Evolutionary conservation across 2,888 invertebrate species (phyloP), one percentile per base, ranked within the genome.

Genomic region (Ischnura elegans): DNA sequence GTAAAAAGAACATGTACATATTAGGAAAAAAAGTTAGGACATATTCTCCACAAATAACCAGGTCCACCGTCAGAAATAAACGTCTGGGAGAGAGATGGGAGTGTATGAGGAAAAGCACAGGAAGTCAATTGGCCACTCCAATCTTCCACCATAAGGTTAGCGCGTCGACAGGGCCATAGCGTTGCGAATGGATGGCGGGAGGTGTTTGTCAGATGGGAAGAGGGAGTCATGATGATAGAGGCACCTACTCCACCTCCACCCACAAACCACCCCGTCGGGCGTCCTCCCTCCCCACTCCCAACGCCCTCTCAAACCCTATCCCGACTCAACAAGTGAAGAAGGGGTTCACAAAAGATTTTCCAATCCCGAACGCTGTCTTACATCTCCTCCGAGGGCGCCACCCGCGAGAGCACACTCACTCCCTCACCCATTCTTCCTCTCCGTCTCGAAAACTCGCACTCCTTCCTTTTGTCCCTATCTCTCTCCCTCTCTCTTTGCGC

Each of bases 261-360:
- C 51, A 19, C 51, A 51, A 51, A 51, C 13, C 25, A 4, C 61
- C 61, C 61, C n/a, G 25, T n/a, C 61, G n/a, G 19, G 16, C n/a
- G 4, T n/a, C 8, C 19, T 51, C 8, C n/a, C n/a, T n/a, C 61
- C 25, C 21, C 45, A 21, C 43, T 36, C 45, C 85, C 43, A 19
- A 42, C 87, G 36, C 55, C 29, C 42, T 42, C 87, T 47, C 47
- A 51, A 51, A 13, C 51, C 51, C 87, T n/a, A 45, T 46, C 46
- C 16, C 46, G 10, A 36, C 61, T 90, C 90, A 90, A 90, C 90
- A 90, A 90, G 90, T 90, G 90, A 90, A 90, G 90, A 90, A 90
- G 90, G 87, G 90, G 76, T 61, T 66, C 90, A 90, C 90, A 90
- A 90, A 90, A 90, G 90, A 90, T 90, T 90, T 90, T 66, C 90